Conservation (phyloP, 2,888 invertebrate genomes). For the Vanessa cardui region DNA sequence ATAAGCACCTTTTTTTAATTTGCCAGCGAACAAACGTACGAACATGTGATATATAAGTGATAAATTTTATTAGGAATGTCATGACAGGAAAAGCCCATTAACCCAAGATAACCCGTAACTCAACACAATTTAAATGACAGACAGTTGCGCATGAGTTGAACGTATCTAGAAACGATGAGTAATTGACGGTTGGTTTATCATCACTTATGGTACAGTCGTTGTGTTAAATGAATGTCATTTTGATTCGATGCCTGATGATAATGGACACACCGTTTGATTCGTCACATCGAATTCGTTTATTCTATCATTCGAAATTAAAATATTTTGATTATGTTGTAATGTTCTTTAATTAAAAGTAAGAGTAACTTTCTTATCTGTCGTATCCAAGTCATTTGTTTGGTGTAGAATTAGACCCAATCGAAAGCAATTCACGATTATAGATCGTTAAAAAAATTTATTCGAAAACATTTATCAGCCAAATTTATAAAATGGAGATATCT, state of each 20-base stretch:
- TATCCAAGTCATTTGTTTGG: too few species aligned
- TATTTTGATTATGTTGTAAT: too few species aligned
- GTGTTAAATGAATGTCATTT: constrained; percentile 2
- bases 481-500: too few species aligned
- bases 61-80: constrained; percentile 21
- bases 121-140: constrained; percentile 31
- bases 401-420: too few species aligned
- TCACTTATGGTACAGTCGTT: constrained; percentile 20
- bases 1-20: neutral
- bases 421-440: too few species aligned
- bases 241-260: neutral
- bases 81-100: constrained; percentile 37
- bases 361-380: too few species aligned
- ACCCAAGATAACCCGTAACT: constrained; percentile 35
- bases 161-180: constrained; percentile 28
- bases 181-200: constrained; percentile 15
- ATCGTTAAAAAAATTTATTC: too few species aligned
- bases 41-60: neutral
- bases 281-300: neutral
- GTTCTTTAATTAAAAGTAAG: too few species aligned
- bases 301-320: neutral
- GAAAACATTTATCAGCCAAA: too few species aligned
- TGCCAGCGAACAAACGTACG: neutral
- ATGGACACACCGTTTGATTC: neutral
- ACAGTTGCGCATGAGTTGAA: constrained; percentile 27